Evolutionary conservation across 2,888 invertebrate genomes (phyloP), one percentile per base, ranked within the genome.

Genomic region (Dicyrtomina minuta): DNA sequence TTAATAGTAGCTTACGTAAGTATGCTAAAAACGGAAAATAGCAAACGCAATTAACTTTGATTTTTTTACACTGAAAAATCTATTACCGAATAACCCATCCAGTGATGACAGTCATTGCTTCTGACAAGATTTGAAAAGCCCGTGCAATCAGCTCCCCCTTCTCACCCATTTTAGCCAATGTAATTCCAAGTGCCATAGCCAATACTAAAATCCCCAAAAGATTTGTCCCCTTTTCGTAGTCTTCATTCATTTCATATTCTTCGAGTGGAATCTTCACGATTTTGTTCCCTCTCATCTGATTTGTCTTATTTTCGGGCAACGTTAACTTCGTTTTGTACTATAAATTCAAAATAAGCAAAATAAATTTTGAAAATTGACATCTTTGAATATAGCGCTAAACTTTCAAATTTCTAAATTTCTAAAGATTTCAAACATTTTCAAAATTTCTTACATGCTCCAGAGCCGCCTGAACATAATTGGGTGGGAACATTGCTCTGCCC

Each of bases 61-160:
- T n/a, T n/a, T n/a, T n/a, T n/a, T n/a, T n/a, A n/a, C n/a, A n/a
- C n/a, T n/a, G n/a, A n/a, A n/a, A n/a, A n/a, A n/a, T n/a, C 20
- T 75, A 83, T 85, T 82, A 94, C 95, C 96, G 96, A 82, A 98
- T 96, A 75, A 97, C 95, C 90, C 95, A 92, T 70, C 91, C 89
- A 69, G 97, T 96, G 74, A 98, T 93, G 69, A 90, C 89, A 96
- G 98, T 97, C 89, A 95, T 93, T 26, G 93, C 93, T 80, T 96
- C 93, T 20, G 93, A 92, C 15, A 97, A 83, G 0, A 90, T 85
- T 71, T 89, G 88, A 83, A 96, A 96, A 83, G 97, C 92, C 71
- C 88, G 86, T 72, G 93, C 87, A 73, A 98, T 82, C 2, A 94
- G 89, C 77, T 88, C 88, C 51, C 93, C 95, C 80, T 88, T 84